Conservation (phyloP, 2,113 vertebrate species). For the Globicephala melas region DNA sequence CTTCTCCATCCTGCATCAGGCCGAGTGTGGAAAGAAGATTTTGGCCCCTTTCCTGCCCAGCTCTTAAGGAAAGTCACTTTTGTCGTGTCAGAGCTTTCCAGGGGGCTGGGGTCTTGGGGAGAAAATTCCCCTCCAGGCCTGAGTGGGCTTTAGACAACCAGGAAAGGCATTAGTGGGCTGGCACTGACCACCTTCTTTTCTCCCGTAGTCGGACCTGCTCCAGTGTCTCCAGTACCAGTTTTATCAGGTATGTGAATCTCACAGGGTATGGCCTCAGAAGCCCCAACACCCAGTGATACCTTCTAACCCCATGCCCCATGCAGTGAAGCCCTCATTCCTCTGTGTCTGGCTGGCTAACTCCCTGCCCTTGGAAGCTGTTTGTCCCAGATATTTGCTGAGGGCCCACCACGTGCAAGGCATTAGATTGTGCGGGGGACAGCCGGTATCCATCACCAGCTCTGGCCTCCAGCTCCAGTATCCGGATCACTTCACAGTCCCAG, state of each 20-base stretch:
- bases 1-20: neutral
- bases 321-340: neutral
- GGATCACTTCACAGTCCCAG: neutral
- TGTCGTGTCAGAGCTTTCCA: neutral
- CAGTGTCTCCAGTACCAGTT: constrained; percentile 85
- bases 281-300: neutral
- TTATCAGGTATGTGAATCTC: constrained; percentile 79
- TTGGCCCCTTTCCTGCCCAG: neutral
- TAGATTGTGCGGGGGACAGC: neutral
- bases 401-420: neutral
- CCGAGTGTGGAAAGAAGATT: neutral
- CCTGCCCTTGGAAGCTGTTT: neutral
- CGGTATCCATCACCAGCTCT: neutral
- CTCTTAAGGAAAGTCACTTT: neutral
- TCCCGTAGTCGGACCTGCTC: constrained; percentile 80
- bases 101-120: neutral
- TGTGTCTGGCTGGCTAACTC: neutral
- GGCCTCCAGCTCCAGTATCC: neutral
- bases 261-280: neutral
- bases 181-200: constrained; percentile 20
- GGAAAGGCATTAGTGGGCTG: accelerated
- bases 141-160: neutral
- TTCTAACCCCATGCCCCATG: too few species aligned
- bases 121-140: neutral
- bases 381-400: neutral